phyloP scores from a whole-genome alignment of 1,140 invertebrate species.

The Microplitis mediator region DNA sequence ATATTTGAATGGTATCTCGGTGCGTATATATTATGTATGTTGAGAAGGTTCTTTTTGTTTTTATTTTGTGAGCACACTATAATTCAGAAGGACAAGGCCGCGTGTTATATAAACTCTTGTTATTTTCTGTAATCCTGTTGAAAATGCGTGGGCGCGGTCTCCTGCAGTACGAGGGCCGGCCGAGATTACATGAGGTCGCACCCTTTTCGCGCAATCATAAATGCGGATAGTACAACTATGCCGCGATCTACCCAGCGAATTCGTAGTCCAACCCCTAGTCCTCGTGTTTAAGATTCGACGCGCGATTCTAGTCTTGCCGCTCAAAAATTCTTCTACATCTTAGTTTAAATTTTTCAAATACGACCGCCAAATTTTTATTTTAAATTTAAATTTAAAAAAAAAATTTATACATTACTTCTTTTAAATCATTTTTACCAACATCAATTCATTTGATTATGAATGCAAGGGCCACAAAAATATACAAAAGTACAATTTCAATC shows the following conservation, averaged over 20 bases:
- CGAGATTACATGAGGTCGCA: slow-evolving; percentile 53
- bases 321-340: too few relatives aligned
- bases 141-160: slow-evolving; percentile 64
- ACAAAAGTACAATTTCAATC: too few relatives aligned
- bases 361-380: too few relatives aligned
- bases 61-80: not conserved
- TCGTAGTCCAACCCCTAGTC: slow-evolving; percentile 33
- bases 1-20: too few relatives aligned
- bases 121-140: slow-evolving; percentile 58
- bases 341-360: too few relatives aligned
- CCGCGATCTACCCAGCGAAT: slow-evolving; percentile 19
- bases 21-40: not conserved
- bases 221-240: too few relatives aligned
- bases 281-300: slow-evolving; percentile 35
- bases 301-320: not conserved
- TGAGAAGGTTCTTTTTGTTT: not conserved
- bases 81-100: slow-evolving; percentile 34
- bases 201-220: slow-evolving; percentile 49
- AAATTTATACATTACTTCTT: too few relatives aligned
- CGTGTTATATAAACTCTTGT: slow-evolving; percentile 43
- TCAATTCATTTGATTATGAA: too few relatives aligned
- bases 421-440: too few relatives aligned
- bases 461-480: too few relatives aligned
- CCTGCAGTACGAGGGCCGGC: slow-evolving; percentile 57
- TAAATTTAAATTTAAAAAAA: too few relatives aligned